Evolutionary conservation across 2,797 vertebrate genomes (phyloP).

Genomic region (Buphagus erythrorhynchus): DNA sequence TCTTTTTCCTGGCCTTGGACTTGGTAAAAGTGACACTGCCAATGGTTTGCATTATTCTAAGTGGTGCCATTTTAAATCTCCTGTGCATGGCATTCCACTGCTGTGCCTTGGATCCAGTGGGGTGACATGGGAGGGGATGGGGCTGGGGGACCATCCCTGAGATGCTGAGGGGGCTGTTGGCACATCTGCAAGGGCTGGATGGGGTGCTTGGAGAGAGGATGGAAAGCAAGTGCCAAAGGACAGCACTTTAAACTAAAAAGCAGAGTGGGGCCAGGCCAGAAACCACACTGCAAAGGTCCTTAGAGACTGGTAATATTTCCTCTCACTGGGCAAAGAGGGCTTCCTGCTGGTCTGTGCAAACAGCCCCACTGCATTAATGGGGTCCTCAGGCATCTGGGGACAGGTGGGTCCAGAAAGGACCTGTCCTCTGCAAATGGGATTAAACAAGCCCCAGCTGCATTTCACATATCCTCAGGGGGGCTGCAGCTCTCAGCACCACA

Average conservation of each 20-base stretch:
- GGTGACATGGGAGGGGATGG: rapidly evolving
- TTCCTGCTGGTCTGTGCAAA: neutral
- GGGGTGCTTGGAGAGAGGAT: neutral
- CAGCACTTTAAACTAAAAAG: neutral
- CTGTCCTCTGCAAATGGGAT: neutral
- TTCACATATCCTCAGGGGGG: neutral
- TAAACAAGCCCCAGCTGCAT: neutral
- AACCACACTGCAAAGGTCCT: neutral
- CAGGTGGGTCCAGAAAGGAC: neutral
- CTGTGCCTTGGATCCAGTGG: neutral
- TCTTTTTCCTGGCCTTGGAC: neutral
- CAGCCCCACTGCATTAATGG: neutral
- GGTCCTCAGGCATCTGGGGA: neutral
- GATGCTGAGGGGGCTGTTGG: neutral
- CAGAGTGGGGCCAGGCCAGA: neutral
- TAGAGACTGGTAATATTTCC: neutral
- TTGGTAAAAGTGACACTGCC: neutral
- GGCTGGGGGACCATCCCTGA: neutral
- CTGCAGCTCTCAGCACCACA: neutral
- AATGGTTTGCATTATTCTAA: neutral
- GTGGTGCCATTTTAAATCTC: rapidly evolving
- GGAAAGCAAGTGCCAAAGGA: neutral
- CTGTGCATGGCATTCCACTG: rapidly evolving
- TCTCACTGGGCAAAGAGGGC: neutral
- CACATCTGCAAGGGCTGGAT: neutral